These are phyloP conservation scores for Itoplectis maculator DNA, from an alignment of 2,888 invertebrate species.

Conservation along the genomic window DNA sequence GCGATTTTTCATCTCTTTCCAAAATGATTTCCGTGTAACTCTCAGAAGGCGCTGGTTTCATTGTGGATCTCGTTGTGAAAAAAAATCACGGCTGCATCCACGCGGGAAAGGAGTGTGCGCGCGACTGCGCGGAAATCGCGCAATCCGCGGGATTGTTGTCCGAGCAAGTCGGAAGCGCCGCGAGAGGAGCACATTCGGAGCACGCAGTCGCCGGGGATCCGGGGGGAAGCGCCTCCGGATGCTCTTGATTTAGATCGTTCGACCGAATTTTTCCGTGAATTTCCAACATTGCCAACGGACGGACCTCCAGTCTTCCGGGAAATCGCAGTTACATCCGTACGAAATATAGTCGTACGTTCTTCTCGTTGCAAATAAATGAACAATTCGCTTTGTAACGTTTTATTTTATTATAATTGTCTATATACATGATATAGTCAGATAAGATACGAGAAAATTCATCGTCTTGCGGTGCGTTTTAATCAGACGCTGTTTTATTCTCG, in stretches of 20 bases:
- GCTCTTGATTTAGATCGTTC: constrained; percentile 36
- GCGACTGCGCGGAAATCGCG: constrained; percentile 47
- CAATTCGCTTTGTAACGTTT: too few relatives aligned
- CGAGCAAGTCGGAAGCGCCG: constrained; percentile 21
- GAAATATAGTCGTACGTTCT: too few relatives aligned
- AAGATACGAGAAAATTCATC: too few relatives aligned
- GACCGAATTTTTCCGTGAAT: neutral
- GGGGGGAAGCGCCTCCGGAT: neutral
- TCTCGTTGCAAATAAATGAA: too few relatives aligned
- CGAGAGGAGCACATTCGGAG: constrained; percentile 23
- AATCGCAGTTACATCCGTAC: too few relatives aligned
- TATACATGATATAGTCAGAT: too few relatives aligned
- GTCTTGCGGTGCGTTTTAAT: too few relatives aligned
- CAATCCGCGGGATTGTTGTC: constrained; percentile 10
- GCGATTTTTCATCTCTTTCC: neutral
- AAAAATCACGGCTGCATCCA: neutral
- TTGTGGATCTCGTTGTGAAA: neutral
- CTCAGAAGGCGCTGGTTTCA: neutral
- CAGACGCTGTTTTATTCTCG: too few relatives aligned
- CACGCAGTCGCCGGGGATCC: constrained; percentile 44
- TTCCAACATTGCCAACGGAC: neutral
- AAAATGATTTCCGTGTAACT: neutral
- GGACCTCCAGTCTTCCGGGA: neutral
- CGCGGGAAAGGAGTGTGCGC: constrained; percentile 30
- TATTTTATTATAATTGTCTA: too few relatives aligned